phyloP scores from a whole-genome alignment of 2,888 invertebrate genomes.

The Diarsia mendica region DNA sequence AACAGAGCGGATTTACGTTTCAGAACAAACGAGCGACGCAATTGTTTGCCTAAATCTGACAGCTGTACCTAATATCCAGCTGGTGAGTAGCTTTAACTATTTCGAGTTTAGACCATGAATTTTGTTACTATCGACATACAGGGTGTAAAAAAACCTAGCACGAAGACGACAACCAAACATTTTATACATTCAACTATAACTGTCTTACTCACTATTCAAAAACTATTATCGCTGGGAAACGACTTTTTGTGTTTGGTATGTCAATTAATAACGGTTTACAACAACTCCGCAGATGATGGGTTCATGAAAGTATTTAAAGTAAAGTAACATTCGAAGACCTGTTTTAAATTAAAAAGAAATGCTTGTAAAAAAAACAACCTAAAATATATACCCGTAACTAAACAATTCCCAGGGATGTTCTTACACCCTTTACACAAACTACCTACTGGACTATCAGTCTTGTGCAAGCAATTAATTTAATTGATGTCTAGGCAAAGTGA shows the following conservation, averaged over 20 bases:
- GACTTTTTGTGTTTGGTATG: neutral
- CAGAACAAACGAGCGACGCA: constrained; percentile 76
- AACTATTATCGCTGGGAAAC: neutral
- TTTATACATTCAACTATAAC: neutral
- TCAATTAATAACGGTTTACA: neutral
- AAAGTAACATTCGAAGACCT: neutral
- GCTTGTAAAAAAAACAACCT: neutral
- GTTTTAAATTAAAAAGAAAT: neutral
- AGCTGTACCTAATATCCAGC: constrained; percentile 81
- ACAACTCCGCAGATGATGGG: neutral
- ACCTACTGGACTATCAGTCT: neutral
- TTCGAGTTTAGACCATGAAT: constrained; percentile 22
- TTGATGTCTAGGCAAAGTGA: constrained; percentile 7
- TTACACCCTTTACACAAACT: neutral
- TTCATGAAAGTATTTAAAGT: neutral
- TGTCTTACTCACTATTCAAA: too few species aligned
- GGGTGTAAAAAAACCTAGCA: neutral
- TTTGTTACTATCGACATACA: neutral
- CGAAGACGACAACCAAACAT: neutral
- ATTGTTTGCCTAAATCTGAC: constrained; percentile 85
- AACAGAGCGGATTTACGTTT: constrained; percentile 78
- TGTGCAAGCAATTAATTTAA: constrained; percentile 39
- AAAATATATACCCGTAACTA: neutral
- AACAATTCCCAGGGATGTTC: neutral
- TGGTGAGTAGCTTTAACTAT: constrained; percentile 65